phyloP scores from a whole-genome alignment of 2,113 vertebrate genomes.

The Tachysurus vachellii region DNA sequence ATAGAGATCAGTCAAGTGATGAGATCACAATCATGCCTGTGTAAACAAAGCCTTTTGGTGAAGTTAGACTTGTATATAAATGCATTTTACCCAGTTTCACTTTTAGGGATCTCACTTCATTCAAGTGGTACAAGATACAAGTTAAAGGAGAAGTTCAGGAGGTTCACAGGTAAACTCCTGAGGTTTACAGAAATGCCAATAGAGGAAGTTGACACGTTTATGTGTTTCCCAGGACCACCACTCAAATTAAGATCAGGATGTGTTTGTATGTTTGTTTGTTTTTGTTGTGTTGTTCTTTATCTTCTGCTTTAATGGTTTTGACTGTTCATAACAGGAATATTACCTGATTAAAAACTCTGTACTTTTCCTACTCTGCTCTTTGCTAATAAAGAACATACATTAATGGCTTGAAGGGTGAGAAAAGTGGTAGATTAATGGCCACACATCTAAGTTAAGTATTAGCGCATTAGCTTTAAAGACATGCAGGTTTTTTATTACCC shows the following conservation, averaged over 20 bases:
- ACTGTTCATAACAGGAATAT: not conserved
- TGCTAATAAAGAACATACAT: not conserved
- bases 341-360: not conserved
- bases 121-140: not conserved
- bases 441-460: not conserved
- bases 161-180: not conserved
- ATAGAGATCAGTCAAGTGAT: not conserved
- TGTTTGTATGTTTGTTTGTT: not conserved
- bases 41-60: not conserved
- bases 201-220: not conserved
- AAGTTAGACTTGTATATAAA: not conserved
- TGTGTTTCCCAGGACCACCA: not conserved
- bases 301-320: not conserved
- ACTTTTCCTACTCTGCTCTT: not conserved
- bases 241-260: not conserved
- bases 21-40: not conserved
- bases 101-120: not conserved
- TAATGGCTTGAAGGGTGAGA: not conserved
- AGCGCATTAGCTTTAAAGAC: not conserved
- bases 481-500: not conserved
- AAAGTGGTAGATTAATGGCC: not conserved
- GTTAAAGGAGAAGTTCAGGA: not conserved
- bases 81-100: not conserved
- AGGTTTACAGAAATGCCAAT: not conserved
- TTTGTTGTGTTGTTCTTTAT: not conserved